Percentiles rank a stretch among this genome's conserved stretches.
Evolutionary conservation across 1,140 invertebrate genomes (phyloP).

Genomic region (Sitodiplosis mosellana): DNA sequence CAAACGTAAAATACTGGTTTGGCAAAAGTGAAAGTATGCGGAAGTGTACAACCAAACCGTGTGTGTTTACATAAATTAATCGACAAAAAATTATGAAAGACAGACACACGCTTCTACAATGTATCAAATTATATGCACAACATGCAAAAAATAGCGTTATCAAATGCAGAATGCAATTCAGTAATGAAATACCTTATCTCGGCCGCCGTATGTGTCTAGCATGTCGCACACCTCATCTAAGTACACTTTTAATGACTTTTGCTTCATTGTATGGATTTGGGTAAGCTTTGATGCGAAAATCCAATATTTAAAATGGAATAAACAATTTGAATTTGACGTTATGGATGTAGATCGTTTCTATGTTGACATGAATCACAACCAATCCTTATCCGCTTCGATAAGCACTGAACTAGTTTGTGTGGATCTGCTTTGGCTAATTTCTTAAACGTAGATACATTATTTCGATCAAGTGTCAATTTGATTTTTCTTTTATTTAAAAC

Average conservation of each 20-base stretch:
- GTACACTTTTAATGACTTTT: constrained; percentile 1
- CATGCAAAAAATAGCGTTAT: too few relatives aligned
- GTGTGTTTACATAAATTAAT: background rate
- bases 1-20: background rate
- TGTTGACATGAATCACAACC: too few relatives aligned
- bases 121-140: background rate
- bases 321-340: too few relatives aligned
- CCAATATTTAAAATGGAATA: too few relatives aligned
- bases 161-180: background rate
- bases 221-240: constrained; percentile 29
- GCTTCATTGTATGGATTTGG: too few relatives aligned
- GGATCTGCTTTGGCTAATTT: too few relatives aligned
- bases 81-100: background rate
- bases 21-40: constrained; percentile 1
- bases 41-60: background rate
- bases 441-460: too few relatives aligned
- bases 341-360: too few relatives aligned
- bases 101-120: background rate
- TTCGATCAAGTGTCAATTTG: too few relatives aligned
- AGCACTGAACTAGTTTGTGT: too few relatives aligned
- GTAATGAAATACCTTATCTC: constrained; percentile 28
- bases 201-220: constrained; percentile 31
- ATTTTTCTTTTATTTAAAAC: background rate
- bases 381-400: too few relatives aligned
- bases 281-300: too few relatives aligned